Conservation (phyloP, 2,888 invertebrate genomes). For the Cheilosia scutellata region DNA sequence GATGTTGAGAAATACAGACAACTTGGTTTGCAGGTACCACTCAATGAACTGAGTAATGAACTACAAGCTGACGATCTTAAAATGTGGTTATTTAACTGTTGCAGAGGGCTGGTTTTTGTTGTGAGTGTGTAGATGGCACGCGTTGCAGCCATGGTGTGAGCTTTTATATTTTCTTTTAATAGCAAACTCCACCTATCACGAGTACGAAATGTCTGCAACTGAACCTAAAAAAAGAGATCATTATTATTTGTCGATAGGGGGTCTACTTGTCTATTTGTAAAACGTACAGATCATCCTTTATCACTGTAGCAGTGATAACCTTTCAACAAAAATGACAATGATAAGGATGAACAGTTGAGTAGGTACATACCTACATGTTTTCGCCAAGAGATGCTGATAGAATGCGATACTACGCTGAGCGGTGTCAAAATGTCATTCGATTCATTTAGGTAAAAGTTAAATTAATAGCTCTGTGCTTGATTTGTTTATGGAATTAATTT, state of each 20-base stretch:
- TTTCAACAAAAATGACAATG: not conserved
- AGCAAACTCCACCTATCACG: slow-evolving; percentile 14
- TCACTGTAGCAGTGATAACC: slow-evolving; percentile 19
- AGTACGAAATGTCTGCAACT: slow-evolving; percentile 19
- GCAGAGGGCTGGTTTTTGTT: slow-evolving; percentile 21
- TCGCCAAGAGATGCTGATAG: not conserved
- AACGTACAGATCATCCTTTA: not conserved
- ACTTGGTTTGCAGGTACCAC: slow-evolving; percentile 9
- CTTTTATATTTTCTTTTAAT: slow-evolving; percentile 7
- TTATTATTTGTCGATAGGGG: slow-evolving; percentile 18
- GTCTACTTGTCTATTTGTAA: not conserved
- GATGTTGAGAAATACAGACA: slow-evolving; percentile 43
- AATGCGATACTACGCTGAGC: not conserved
- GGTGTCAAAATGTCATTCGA: too few relatives aligned
- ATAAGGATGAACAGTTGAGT: slow-evolving; percentile 1
- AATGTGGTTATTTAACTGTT: slow-evolving; percentile 19
- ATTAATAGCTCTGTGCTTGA: too few relatives aligned
- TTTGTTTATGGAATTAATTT: too few relatives aligned
- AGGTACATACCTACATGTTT: not conserved
- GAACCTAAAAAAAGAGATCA: slow-evolving; percentile 15
- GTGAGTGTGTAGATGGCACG: slow-evolving; percentile 68
- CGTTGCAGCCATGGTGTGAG: slow-evolving; percentile 33
- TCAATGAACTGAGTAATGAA: slow-evolving; percentile 8
- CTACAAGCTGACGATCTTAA: slow-evolving; percentile 7
- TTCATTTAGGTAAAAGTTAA: too few relatives aligned